Percentiles rank a stretch among this genome's conserved stretches.
phyloP scores from a whole-genome alignment of 2,113 vertebrate genomes.

The Falcunculus frontatus region DNA sequence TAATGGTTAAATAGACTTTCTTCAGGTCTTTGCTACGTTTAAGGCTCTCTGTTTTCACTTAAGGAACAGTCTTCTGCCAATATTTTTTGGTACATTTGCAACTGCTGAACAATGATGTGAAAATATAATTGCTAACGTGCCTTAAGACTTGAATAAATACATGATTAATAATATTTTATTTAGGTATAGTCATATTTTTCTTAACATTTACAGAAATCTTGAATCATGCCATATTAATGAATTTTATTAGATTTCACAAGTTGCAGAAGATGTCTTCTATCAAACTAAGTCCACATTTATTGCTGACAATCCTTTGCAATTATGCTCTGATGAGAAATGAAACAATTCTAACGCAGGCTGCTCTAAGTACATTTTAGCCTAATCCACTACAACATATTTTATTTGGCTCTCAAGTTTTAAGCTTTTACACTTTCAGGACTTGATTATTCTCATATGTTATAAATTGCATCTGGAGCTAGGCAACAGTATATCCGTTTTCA shows the following conservation, averaged over 20 bases:
- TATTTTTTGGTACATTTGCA: conserved; percentile 66
- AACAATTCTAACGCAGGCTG: not conserved
- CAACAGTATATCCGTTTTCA: not conserved
- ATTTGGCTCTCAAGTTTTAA: conserved; percentile 7
- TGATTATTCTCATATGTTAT: conserved; percentile 2
- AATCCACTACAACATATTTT: conserved; percentile 11
- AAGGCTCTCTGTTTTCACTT: conserved; percentile 69
- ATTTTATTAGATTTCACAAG: conserved; percentile 61
- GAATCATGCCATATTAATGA: conserved; percentile 53
- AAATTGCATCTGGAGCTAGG: not conserved
- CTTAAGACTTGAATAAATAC: conserved; percentile 60
- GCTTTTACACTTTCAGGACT: not conserved
- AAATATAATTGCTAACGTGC: conserved; percentile 18
- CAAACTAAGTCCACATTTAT: conserved; percentile 14
- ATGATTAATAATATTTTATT: conserved; percentile 42
- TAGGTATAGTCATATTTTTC: conserved; percentile 45
- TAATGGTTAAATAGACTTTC: conserved; percentile 44
- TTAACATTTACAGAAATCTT: conserved; percentile 53
- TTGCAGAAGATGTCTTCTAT: conserved; percentile 42
- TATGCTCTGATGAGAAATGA: conserved; percentile 27
- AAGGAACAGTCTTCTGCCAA: conserved; percentile 38
- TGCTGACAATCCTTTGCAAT: conserved; percentile 15
- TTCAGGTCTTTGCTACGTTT: conserved; percentile 34
- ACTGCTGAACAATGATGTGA: conserved; percentile 62
- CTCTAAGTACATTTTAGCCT: not conserved